These are phyloP conservation scores for Platerodrilus igneus DNA, from an alignment of 2,888 invertebrate genomes.

Conservation along the genomic window DNA sequence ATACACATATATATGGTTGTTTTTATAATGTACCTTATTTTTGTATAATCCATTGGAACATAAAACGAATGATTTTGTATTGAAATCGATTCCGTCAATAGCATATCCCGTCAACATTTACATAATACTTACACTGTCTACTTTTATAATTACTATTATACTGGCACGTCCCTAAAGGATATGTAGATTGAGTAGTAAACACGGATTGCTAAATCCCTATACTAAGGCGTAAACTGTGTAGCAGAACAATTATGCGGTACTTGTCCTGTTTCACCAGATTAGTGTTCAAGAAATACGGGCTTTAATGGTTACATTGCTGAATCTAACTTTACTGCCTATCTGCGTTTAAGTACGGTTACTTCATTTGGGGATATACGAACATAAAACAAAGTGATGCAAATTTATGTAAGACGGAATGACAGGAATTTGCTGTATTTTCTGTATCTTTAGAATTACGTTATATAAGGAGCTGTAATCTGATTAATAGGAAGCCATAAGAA, in stretches of 20 bases:
- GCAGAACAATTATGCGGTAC: conserved; percentile 48
- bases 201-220: conserved; percentile 45
- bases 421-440: too few species aligned
- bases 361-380: conserved; percentile 32
- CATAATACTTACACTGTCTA: too few species aligned
- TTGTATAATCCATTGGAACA: too few species aligned
- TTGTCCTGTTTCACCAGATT: conserved; percentile 38
- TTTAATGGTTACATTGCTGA: conserved; percentile 37
- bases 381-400: conserved; percentile 17
- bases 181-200: conserved; percentile 38
- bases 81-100: too few species aligned
- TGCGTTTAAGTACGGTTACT: conserved; percentile 39
- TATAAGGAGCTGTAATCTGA: too few species aligned
- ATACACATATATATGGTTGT: too few species aligned
- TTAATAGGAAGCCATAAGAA: too few species aligned
- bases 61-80: too few species aligned
- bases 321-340: conserved; percentile 45
- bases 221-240: conserved; percentile 48
- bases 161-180: conserved; percentile 18
- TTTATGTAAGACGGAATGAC: too few species aligned
- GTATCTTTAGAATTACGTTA: too few species aligned
- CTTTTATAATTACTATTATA: conserved; percentile 13
- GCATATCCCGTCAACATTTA: too few species aligned
- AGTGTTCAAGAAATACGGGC: conserved; percentile 26
- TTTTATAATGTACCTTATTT: too few species aligned